Percentiles rank a stretch among this genome's conserved stretches.
Conservation (phyloP, 2,113 vertebrate genomes). For the Callionymus lyra region DNA sequence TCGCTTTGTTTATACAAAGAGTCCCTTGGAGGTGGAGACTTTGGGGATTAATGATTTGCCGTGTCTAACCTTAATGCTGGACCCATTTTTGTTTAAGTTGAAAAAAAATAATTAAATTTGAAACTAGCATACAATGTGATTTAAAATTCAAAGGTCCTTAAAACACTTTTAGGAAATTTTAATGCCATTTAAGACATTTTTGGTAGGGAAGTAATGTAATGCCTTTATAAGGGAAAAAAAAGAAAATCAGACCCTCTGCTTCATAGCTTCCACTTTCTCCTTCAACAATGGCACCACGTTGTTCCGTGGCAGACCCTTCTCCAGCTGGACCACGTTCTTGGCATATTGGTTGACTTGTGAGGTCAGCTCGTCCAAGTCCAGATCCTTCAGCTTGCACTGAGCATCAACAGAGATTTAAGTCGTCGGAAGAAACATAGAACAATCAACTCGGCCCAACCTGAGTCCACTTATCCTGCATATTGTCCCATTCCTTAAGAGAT, state of each 20-base stretch:
- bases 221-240: not conserved
- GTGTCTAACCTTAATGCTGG: too few relatives aligned
- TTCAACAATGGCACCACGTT: slow-evolving; percentile 68
- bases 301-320: slow-evolving; percentile 75
- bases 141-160: too few relatives aligned
- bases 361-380: slow-evolving; percentile 72
- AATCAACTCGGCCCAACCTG: slow-evolving; percentile 49
- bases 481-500: slow-evolving; percentile 71
- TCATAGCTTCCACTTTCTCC: slow-evolving; percentile 68
- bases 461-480: slow-evolving; percentile 64
- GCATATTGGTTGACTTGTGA: slow-evolving; percentile 68
- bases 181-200: too few relatives aligned
- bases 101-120: too few relatives aligned
- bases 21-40: too few relatives aligned
- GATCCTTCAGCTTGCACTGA: slow-evolving; percentile 65
- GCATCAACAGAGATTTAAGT: not conserved
- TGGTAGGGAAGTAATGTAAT: not conserved
- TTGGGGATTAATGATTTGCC: too few relatives aligned
- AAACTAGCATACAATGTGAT: too few relatives aligned
- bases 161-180: too few relatives aligned
- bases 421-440: not conserved
- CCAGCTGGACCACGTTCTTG: slow-evolving; percentile 72
- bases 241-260: slow-evolving; percentile 65
- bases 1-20: too few relatives aligned
- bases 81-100: too few relatives aligned